These are phyloP conservation scores for Sternotherus odoratus DNA, from an alignment of 2,797 vertebrate genomes.

Conservation along the genomic window DNA sequence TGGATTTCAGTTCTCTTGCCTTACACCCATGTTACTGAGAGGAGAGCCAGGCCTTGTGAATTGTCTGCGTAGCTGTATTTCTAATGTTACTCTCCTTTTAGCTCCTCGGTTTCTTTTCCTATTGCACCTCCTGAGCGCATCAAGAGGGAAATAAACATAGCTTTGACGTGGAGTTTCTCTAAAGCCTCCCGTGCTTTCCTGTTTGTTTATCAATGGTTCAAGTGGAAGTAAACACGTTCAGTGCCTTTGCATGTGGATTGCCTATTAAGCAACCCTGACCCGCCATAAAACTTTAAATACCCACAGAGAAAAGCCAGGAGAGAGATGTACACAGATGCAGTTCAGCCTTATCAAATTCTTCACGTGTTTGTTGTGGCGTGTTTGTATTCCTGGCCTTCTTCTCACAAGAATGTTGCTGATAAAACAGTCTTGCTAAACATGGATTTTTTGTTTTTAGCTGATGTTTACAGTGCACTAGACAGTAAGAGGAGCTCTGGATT, in stretches of 20 bases:
- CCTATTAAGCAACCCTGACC: constrained; percentile 3
- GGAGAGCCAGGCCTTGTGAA: background rate
- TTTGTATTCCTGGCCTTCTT: constrained; percentile 66
- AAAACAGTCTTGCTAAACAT: constrained; percentile 53
- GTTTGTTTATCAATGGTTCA: background rate
- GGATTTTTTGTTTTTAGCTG: constrained; percentile 46
- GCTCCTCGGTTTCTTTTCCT: background rate
- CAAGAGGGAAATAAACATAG: accelerated
- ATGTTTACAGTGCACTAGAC: constrained; percentile 55
- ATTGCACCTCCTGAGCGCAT: background rate
- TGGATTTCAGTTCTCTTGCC: background rate
- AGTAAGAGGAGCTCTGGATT: constrained; percentile 25
- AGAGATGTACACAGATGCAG: constrained; percentile 37
- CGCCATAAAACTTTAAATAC: constrained; percentile 50
- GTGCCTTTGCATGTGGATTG: accelerated
- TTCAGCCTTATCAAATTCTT: constrained; percentile 71
- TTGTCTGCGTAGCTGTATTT: background rate
- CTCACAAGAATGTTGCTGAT: constrained; percentile 71
- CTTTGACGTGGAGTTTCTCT: background rate
- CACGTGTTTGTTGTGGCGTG: constrained; percentile 62
- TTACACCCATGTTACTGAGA: background rate
- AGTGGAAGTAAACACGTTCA: constrained; percentile 25
- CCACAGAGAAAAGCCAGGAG: constrained; percentile 62
- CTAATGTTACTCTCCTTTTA: background rate
- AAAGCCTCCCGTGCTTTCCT: background rate